Evolutionary conservation across 2,113 vertebrate genomes (phyloP), one percentile per base, ranked within the genome.

Genomic region (Cepphus grylle): DNA sequence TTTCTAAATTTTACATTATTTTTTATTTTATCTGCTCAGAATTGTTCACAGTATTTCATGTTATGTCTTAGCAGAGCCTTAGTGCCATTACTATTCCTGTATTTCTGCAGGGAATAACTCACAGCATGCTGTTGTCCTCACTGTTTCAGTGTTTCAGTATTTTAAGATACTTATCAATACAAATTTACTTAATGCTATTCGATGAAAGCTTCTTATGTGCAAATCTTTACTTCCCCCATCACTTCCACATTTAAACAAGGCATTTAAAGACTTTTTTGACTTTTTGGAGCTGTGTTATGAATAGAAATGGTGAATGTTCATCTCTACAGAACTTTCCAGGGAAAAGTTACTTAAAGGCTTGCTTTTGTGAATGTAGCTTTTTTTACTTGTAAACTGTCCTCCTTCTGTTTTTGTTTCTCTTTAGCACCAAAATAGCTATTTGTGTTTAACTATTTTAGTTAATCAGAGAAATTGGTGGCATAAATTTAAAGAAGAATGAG

Each of bases 401-500:
- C 15, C 14, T 94, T 34, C 55, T 66, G 4, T 78, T 8, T 95
- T 27, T 97, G 17, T 76, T 73, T 81, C 6, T 83, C 7, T 81
- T 86, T 42, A 55, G 29, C 74, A 72, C 36, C 69, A 58, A 74
- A 97, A 84, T 10, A 84, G 8, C 58, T 73, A 15, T 86, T 91
- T 86, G 26, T 84, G 10, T 93, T 79, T 93, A 86, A 94, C 94
- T 95, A 22, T 76, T 87, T 95, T 97, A 99, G 99, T 97, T 99
- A 86, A 99, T 99, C 94, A 99, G 99, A 93, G 99, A 99, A 97
- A 98, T 99, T 95, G 99, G 99, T 76, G 99, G 99, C 96, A 99
- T 99, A 97, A 99, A 99, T 58, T 98, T 99, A 91, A 99, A 99
- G 98, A 99, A 99, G 98, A 99, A 99, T 92, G 99, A 99, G 91